Evolutionary conservation across 23 tunicate species (phyloP), one percentile per base, ranked within the genome.

Genomic region (Diplosoma virens): DNA sequence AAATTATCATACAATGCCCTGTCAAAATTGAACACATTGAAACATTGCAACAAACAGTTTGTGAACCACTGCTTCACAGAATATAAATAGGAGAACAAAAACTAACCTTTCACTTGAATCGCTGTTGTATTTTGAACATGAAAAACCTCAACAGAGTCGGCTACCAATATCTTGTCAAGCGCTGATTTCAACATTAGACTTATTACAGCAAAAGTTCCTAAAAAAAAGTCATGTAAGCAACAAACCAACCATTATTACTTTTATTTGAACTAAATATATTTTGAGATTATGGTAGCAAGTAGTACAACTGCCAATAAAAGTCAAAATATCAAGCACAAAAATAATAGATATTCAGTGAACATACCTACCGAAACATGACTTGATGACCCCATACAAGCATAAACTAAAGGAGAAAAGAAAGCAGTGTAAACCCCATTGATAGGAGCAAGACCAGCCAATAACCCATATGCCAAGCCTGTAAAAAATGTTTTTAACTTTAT

Each of bases 361-460:
- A 29, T 50, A 67, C 95, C 95, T 11, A 82, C 95, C 60, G 95
- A 88, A 28, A 82, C 81, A 82, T 88, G 95, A 47, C 46, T 82
- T 7, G 95, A 88, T 2, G 88, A 82, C 0, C 95, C 95, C 3
- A 88, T 50, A 30, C 82, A 71, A 30, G 88, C 30, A 56, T 88
- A 88, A 21, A 58, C 50, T 14, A 88, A 63, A 2, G 95, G 95
- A 2, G 95, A 52, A 60, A 86, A 93, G 31, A 93, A 93, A 22
- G 77, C 94, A n/a, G 94, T 88, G 59, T 93, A 93, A 64, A 93
- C 56, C 59, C 98, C 98, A 76, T 93, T 81, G 30, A 93, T 93
- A 0, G 98, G 98, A 7, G 63, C 85, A 0, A 93, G 64, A 4
- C 93, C 93, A 45, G 98, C 98, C 11, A 93, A 78, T 2, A 89